Evolutionary conservation across 2,113 vertebrate species (phyloP).

Genomic region (Leuciscus idus): DNA sequence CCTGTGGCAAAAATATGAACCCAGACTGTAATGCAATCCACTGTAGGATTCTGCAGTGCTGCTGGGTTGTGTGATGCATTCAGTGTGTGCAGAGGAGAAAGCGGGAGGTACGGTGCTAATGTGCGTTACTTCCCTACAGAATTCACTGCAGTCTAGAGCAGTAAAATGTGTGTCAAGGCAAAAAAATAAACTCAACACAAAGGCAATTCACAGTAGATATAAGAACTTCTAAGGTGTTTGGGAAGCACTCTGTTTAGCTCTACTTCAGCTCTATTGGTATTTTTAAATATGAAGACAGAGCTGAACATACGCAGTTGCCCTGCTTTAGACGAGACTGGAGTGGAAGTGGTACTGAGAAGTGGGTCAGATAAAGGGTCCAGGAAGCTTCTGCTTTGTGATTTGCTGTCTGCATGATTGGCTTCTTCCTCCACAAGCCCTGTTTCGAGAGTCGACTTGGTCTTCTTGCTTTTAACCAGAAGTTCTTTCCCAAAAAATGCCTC

Average conservation of each 20-base stretch:
- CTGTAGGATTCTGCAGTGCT: background rate
- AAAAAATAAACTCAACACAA: conserved; percentile 3
- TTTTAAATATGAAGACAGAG: background rate
- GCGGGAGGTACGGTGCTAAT: conserved; percentile 16
- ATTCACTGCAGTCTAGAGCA: background rate
- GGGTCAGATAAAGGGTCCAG: conserved; percentile 81
- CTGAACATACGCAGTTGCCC: conserved; percentile 80
- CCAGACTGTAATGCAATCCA: background rate
- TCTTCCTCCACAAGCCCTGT: conserved; percentile 73
- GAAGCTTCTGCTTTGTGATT: conserved; percentile 70
- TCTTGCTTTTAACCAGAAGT: conserved; percentile 87
- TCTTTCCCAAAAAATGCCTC: conserved; percentile 97
- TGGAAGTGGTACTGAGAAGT: conserved; percentile 74
- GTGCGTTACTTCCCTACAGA: conserved; percentile 35
- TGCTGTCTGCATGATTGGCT: conserved; percentile 70
- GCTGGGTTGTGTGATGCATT: conserved; percentile 6
- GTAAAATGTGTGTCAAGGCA: conserved; percentile 27
- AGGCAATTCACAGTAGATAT: background rate
- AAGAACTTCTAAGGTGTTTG: no score
- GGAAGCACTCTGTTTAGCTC: no score
- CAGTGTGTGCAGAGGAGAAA: background rate
- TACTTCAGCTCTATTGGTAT: background rate
- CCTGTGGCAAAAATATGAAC: conserved; percentile 2
- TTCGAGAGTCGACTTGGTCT: conserved; percentile 75
- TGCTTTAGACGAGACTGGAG: conserved; percentile 76